These are phyloP conservation scores for Tetrax tetrax DNA, from an alignment of 2,113 vertebrate species.

Conservation along the genomic window DNA sequence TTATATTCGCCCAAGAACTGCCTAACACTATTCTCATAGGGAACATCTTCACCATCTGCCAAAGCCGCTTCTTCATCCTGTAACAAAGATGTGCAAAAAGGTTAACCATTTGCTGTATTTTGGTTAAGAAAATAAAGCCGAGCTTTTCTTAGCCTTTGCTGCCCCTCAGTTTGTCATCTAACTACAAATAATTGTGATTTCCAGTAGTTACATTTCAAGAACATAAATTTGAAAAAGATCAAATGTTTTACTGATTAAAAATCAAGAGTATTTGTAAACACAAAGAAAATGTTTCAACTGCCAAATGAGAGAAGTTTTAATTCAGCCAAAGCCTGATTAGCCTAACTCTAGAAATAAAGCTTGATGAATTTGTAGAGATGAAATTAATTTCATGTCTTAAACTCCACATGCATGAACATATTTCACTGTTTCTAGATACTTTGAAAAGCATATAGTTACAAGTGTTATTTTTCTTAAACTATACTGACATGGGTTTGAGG, in stretches of 20 bases:
- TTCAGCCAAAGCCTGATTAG: background rate
- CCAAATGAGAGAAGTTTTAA: background rate
- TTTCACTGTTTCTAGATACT: background rate
- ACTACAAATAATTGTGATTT: background rate
- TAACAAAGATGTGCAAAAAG: constrained; percentile 14
- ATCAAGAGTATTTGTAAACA: background rate
- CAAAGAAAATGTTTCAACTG: background rate
- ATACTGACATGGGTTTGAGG: background rate
- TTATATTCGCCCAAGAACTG: constrained; percentile 97
- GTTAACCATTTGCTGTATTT: background rate
- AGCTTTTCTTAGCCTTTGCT: background rate
- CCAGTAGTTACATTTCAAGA: background rate
- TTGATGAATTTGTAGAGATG: background rate
- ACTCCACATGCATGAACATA: background rate
- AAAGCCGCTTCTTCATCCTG: constrained; percentile 96
- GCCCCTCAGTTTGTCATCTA: background rate
- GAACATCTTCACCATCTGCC: constrained; percentile 93
- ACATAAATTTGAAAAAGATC: background rate
- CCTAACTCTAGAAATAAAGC: background rate
- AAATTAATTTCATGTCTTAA: background rate
- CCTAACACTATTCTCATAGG: constrained; percentile 94
- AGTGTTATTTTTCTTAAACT: background rate
- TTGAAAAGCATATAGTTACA: background rate
- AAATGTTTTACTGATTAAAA: background rate
- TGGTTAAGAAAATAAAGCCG: background rate